Evolutionary conservation across 2,888 invertebrate genomes (phyloP), one percentile per base, ranked within the genome.

Genomic region (Lithosia quadra): DNA sequence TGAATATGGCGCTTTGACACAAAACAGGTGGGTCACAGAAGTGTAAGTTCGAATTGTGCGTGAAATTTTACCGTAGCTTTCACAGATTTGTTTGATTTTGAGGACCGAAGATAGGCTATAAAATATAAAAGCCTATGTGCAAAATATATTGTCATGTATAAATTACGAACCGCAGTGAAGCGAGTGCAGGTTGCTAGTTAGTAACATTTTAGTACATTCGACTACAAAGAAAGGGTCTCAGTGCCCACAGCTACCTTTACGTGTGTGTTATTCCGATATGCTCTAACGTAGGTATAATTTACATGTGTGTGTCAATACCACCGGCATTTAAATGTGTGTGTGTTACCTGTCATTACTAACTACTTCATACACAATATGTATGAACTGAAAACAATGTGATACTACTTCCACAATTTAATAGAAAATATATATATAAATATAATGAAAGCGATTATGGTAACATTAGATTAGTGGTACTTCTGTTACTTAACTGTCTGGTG

Each of bases 1-100:
- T 62, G 53, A 18, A 59, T 55, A 57, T 39, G 65, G 66, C 69
- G 59, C 58, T 66, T 57, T 33, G 10, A 28, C 53, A 58, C 9
- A 18, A n/a, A 3, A n/a, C 15, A 66, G 56, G 9, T n/a, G 2
- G 8, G 24, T 34, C 13, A 33, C 56, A 69, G 61, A 60, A 61
- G 55, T 28, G 0, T 39, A 13, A 55, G 3, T 63, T 18, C 7
- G 18, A 39, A 1, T 62, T 39, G 43, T 39, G 55, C 21, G 1
- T 57, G 21, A 53, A 18, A 5, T 56, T 22, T 22, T 56, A 56
- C 11, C 3, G 55, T 49, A 9, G 0, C 2, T 49, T 49, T n/a
- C 1, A n/a, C 8, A 49, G n/a, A n/a, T 0, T 49, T 0, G 8
- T 2, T 8, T n/a, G 18, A 4, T 43, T 43, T 43, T 7, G 18